phyloP scores from a whole-genome alignment of 2,888 invertebrate genomes.

The Drosophila quinaria region DNA sequence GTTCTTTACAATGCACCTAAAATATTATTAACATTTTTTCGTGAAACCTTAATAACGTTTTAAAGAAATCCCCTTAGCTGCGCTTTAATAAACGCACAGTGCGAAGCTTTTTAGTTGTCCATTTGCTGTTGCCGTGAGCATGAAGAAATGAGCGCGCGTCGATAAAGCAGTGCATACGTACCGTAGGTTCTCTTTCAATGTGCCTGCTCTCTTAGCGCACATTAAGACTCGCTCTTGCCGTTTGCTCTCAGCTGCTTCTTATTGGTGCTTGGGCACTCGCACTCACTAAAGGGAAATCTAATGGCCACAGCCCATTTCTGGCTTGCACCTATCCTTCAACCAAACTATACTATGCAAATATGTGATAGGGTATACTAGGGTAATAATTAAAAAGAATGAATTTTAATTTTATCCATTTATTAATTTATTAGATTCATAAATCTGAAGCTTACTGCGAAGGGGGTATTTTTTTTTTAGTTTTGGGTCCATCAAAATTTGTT shows the following conservation, averaged over 20 bases:
- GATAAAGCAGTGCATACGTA: slow-evolving; percentile 52
- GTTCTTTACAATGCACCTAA: no score
- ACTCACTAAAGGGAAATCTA: slow-evolving; percentile 29
- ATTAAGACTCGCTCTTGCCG: slow-evolving; percentile 29
- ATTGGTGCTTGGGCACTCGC: slow-evolving; percentile 54
- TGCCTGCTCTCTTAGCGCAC: slow-evolving; percentile 27
- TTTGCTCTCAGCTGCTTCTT: slow-evolving; percentile 32
- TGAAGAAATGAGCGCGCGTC: slow-evolving; percentile 22
- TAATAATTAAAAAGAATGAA: neutral
- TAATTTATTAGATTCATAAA: slow-evolving; percentile 37
- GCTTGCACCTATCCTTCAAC: neutral
- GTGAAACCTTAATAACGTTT: neutral
- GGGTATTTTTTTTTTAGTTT: slow-evolving; percentile 10
- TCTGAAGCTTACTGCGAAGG: neutral
- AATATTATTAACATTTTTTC: no score
- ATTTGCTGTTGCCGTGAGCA: slow-evolving; percentile 5
- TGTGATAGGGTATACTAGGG: neutral
- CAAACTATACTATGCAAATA: neutral
- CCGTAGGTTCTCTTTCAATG: slow-evolving; percentile 38
- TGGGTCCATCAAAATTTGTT: slow-evolving; percentile 41
- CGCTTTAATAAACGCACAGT: slow-evolving; percentile 24
- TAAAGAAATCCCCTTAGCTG: slow-evolving; percentile 35
- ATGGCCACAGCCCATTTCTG: slow-evolving; percentile 55
- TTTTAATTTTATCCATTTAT: slow-evolving; percentile 1
- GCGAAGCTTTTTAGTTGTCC: slow-evolving; percentile 13